Base-by-base conservation (phyloP, 2,888 invertebrate species). In the Cotesia congregata region DNA sequence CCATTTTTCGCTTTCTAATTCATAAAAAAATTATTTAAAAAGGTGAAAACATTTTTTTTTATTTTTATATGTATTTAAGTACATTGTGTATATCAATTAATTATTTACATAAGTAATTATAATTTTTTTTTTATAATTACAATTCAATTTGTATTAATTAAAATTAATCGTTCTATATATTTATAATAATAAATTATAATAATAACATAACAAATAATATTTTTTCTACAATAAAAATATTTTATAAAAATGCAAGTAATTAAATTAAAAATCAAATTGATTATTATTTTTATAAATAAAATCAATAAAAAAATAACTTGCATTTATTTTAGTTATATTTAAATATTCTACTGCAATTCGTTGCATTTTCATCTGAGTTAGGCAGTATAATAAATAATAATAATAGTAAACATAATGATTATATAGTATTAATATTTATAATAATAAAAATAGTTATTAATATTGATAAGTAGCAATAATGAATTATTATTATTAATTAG, bases 221-320 rank as follows among this genome's bases (percentile, higher is more conserved):
- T 70, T 59, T 40, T 41, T 15, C 7, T 59, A 67, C 39, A 38
- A 74, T 64, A 15, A 39, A 40, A 9, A 70, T 72, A 12, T 59
- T 72, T 77, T 73, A 3, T 6, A n/a, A 12, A 70, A 70, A 15
- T 62, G 15, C 50, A 50, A 50, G 50, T n/a, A 39, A 38, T 65
- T 17, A 1, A 12, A 12, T 5, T 69, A 12, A 40, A 50, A 70
- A 70, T 59, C 67, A 67, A 67, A n/a, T 60, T 60, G n/a, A 60
- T 60, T 60, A 9, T n/a, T 60, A 30, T 30, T 50, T 50, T 50
- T 50, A 50, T 50, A 12, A 50, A 50, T 4, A 50, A 50, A 50
- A 50, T 12, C 3, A 12, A 50, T 50, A 12, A 50, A 12, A 7
- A 50, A 50, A 50, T 50, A 50, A 50, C 30, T 30, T 30, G 30